phyloP scores from a whole-genome alignment of 2,888 invertebrate species.

The Allolobophora icterica region DNA sequence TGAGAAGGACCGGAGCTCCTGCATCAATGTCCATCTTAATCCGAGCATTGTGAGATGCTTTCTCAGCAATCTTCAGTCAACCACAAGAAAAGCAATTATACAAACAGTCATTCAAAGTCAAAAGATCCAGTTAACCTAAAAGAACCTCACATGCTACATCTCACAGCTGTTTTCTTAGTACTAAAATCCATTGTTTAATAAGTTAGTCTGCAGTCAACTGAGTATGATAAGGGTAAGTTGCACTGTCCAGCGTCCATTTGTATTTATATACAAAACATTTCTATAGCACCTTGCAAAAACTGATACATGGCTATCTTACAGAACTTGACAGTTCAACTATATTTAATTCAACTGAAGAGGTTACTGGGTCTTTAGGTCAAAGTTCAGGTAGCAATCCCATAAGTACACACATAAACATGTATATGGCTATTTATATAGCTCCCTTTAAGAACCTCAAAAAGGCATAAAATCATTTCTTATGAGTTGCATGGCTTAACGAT shows the following conservation, averaged over 20 bases:
- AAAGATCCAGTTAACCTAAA: not conserved
- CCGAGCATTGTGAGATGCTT: constrained; percentile 66
- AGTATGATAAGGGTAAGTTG: too few relatives aligned
- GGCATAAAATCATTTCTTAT: not conserved
- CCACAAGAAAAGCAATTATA: constrained; percentile 13
- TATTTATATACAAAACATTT: too few relatives aligned
- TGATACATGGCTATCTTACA: not conserved
- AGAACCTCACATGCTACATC: not conserved
- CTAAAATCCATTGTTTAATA: not conserved
- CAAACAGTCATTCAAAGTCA: constrained; percentile 14
- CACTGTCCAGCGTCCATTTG: too few relatives aligned
- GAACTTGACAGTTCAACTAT: not conserved
- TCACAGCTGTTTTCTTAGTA: not conserved
- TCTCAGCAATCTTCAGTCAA: constrained; percentile 56
- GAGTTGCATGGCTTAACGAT: not conserved
- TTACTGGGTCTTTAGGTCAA: not conserved
- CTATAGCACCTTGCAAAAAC: not conserved
- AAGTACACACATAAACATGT: not conserved
- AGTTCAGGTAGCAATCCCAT: not conserved
- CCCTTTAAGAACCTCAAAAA: not conserved
- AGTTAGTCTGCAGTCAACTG: not conserved
- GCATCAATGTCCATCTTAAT: constrained; percentile 74
- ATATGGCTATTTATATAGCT: not conserved
- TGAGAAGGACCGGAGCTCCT: constrained; percentile 81
- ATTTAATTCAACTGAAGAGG: not conserved